These are phyloP conservation scores for Eumaeus atala DNA, from an alignment of 1,140 invertebrate genomes.

Conservation along the genomic window DNA sequence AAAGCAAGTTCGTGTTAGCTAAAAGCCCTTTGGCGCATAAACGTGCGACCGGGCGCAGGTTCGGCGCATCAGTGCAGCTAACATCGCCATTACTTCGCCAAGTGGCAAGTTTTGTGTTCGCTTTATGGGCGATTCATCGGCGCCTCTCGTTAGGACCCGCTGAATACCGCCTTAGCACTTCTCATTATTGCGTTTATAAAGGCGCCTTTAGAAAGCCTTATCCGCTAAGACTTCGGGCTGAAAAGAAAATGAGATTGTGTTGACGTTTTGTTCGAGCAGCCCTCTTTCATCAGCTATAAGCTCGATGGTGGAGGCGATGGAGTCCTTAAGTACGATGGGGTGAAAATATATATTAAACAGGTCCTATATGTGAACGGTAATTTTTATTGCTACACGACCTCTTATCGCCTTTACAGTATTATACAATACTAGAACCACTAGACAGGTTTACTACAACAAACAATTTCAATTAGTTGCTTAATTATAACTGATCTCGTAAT, in stretches of 20 bases:
- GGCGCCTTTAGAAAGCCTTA: slow-evolving; percentile 62
- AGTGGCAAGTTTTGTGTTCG: slow-evolving; percentile 67
- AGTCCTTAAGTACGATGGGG: too few relatives aligned
- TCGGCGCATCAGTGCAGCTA: slow-evolving; percentile 27
- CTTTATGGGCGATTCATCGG: slow-evolving; percentile 67
- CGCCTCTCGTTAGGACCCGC: slow-evolving; percentile 57
- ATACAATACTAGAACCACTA: too few relatives aligned
- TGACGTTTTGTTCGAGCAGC: slow-evolving; percentile 52
- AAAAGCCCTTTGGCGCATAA: slow-evolving; percentile 56
- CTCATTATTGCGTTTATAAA: slow-evolving; percentile 74
- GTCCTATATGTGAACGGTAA: too few relatives aligned
- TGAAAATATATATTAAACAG: too few relatives aligned
- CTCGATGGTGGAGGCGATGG: too few relatives aligned
- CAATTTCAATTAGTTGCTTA: too few relatives aligned
- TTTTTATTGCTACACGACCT: too few relatives aligned
- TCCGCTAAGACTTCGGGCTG: slow-evolving; percentile 63
- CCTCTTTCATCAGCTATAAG: slow-evolving; percentile 29
- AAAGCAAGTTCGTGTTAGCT: slow-evolving; percentile 53
- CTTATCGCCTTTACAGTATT: too few relatives aligned
- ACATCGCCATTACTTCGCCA: slow-evolving; percentile 44
- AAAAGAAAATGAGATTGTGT: slow-evolving; percentile 72
- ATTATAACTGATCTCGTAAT: too few relatives aligned
- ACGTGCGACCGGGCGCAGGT: slow-evolving; percentile 26
- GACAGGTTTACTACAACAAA: too few relatives aligned
- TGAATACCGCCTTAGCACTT: slow-evolving; percentile 68